Evolutionary conservation across 2,113 vertebrate species (phyloP).

Genomic region (Lasiurus borealis): DNA sequence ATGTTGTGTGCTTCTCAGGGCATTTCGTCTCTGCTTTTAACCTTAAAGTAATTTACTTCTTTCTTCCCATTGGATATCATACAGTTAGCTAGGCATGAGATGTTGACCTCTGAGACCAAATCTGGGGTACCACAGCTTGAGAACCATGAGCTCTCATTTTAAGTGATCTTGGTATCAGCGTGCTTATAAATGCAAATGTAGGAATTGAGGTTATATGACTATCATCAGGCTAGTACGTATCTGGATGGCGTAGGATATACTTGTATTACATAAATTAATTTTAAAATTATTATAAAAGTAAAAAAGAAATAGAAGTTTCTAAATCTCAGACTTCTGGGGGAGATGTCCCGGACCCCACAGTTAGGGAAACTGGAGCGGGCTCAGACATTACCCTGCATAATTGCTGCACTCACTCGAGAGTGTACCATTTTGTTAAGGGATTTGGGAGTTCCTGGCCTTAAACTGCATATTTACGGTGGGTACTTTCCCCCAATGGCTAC

Average conservation of each 20-base stretch:
- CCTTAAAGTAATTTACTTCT: background rate
- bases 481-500: background rate
- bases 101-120: background rate
- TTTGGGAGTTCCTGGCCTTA: slow-evolving; percentile 6
- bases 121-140: background rate
- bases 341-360: background rate
- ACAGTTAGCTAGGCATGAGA: background rate
- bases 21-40: background rate
- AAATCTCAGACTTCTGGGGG: background rate
- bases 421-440: background rate
- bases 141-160: background rate
- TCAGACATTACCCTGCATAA: background rate
- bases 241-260: background rate
- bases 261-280: background rate
- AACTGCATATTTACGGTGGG: background rate
- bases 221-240: background rate
- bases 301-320: background rate
- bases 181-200: background rate
- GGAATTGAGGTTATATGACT: background rate
- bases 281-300: slow-evolving; percentile 16
- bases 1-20: background rate
- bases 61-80: background rate
- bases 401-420: background rate
- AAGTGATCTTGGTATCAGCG: background rate
- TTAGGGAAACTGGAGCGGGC: background rate